Conservation (phyloP, 2,888 invertebrate species). For the Cremastinae sp. region DNA sequence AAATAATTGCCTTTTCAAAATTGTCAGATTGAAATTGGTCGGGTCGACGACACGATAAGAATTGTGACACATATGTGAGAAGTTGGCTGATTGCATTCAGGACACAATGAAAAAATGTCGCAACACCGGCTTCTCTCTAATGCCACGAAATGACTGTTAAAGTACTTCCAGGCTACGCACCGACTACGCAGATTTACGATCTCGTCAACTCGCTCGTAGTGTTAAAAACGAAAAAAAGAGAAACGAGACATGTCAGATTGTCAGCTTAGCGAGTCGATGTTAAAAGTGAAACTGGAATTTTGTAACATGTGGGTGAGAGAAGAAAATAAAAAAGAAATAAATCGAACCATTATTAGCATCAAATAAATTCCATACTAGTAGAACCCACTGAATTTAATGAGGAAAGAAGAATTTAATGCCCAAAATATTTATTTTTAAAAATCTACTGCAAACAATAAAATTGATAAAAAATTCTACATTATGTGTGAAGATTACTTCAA, state of each 20-base stretch:
- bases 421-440: too few species aligned
- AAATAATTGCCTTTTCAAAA: neutral
- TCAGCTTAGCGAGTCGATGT: conserved; percentile 72
- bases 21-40: neutral
- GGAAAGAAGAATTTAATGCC: too few species aligned
- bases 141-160: conserved; percentile 1
- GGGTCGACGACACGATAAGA: conserved; percentile 60
- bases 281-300: conserved; percentile 77
- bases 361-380: too few species aligned
- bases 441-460: neutral
- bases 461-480: too few species aligned
- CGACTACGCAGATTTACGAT: conserved; percentile 16
- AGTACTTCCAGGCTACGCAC: conserved; percentile 13
- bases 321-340: neutral
- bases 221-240: conserved; percentile 14
- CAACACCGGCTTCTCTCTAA: conserved; percentile 60
- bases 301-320: neutral
- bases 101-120: conserved; percentile 72
- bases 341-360: neutral
- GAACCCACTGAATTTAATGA: too few species aligned
- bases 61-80: conserved; percentile 61
- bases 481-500: too few species aligned
- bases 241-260: conserved; percentile 38
- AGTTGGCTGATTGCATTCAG: conserved; percentile 27
- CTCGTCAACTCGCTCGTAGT: conserved; percentile 12